Conservation (phyloP, 2,113 vertebrate species). For the Macquaria ambigua region DNA sequence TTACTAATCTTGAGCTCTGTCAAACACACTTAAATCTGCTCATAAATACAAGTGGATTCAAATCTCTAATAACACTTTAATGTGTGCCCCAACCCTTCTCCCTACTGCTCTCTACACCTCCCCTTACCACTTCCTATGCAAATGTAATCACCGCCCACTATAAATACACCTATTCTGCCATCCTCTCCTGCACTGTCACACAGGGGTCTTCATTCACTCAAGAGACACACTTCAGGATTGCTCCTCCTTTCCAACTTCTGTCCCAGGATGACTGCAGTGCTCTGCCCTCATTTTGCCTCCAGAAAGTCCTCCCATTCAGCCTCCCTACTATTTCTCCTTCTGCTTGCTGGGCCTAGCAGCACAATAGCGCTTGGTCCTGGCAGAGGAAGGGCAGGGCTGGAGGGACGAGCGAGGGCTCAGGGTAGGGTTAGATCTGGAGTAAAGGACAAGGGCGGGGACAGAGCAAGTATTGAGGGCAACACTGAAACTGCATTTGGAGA, state of each 20-base stretch:
- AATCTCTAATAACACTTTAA: conserved; percentile 35
- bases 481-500: conserved; percentile 46
- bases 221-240: conserved; percentile 37
- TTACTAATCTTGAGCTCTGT: conserved; percentile 31
- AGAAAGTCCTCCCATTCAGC: conserved; percentile 37
- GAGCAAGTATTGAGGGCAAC: conserved; percentile 17
- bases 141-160: conserved; percentile 76
- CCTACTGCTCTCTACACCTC: conserved; percentile 55
- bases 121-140: conserved; percentile 73
- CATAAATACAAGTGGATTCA: conserved; percentile 36
- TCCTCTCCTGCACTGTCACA: conserved; percentile 59
- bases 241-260: neutral
- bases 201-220: conserved; percentile 39
- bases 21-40: conserved; percentile 51
- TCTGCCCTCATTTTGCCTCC: conserved; percentile 37
- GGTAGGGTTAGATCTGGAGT: conserved; percentile 36
- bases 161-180: conserved; percentile 80
- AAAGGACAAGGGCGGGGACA: conserved; percentile 40
- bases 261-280: conserved; percentile 42
- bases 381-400: conserved; percentile 31
- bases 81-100: conserved; percentile 50
- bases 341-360: conserved; percentile 56
- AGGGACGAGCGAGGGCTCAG: conserved; percentile 30
- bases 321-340: conserved; percentile 58
- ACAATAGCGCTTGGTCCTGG: conserved; percentile 26